Conservation (phyloP, 1,140 invertebrate species). For the Sarcophaga bullata region DNA sequence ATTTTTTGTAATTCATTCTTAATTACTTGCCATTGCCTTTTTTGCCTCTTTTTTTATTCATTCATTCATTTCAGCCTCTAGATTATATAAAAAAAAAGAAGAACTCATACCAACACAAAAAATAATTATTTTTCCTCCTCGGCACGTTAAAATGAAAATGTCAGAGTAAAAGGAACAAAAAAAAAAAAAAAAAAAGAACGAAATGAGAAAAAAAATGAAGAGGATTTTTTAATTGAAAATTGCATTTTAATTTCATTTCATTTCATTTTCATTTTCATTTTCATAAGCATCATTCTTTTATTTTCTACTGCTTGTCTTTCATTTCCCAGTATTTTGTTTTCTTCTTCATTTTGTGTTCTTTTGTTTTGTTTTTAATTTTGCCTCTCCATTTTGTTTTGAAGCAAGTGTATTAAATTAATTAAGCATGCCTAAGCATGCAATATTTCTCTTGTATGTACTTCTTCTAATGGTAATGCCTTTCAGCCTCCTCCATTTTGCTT, state of each 20-base stretch:
- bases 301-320: neutral
- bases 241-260: constrained; percentile 64
- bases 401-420: constrained; percentile 33
- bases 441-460: neutral
- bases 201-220: neutral
- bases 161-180: too few species aligned
- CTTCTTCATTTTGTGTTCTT: too few species aligned
- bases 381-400: neutral
- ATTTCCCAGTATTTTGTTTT: neutral
- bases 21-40: neutral
- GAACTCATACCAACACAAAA: neutral
- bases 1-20: neutral
- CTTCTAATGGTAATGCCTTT: neutral
- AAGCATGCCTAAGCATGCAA: constrained; percentile 25
- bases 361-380: too few species aligned
- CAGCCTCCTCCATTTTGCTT: too few species aligned
- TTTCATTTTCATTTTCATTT: constrained; percentile 59
- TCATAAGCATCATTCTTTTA: constrained; percentile 20
- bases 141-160: neutral
- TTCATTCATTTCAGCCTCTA: neutral
- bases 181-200: neutral
- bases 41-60: neutral
- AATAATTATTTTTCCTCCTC: constrained; percentile 5
- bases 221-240: constrained; percentile 45
- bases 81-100: neutral